phyloP scores from a whole-genome alignment of 1,140 invertebrate species.

The Dendrolimus punctatus region DNA sequence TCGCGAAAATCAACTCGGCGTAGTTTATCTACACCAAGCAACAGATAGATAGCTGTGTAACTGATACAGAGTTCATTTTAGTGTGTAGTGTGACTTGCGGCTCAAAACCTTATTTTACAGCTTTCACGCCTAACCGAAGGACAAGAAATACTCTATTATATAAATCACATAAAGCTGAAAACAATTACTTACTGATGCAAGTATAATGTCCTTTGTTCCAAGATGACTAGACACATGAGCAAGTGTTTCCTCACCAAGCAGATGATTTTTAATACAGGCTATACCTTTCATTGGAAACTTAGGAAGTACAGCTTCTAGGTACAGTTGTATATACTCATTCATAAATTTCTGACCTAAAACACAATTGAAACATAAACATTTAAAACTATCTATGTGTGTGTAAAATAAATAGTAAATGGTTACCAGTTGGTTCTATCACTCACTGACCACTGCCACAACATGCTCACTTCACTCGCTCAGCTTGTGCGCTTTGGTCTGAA shows the following conservation, averaged over 20 bases:
- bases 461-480: too few species aligned
- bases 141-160: not conserved
- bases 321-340: conserved; percentile 50
- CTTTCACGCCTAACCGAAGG: not conserved
- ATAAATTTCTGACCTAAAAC: conserved; percentile 60
- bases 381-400: too few species aligned
- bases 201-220: conserved; percentile 87
- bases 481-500: too few species aligned
- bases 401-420: too few species aligned
- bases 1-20: too few species aligned
- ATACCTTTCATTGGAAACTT: conserved; percentile 80
- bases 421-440: too few species aligned
- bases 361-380: not conserved
- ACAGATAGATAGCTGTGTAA: too few species aligned
- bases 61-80: too few species aligned
- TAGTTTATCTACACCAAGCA: too few species aligned
- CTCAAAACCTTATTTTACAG: not conserved
- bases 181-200: conserved; percentile 76
- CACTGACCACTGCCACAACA: too few species aligned
- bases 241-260: conserved; percentile 78
- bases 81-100: too few species aligned
- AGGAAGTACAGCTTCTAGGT: conserved; percentile 77
- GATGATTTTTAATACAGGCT: conserved; percentile 76
- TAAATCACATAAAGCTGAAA: not conserved
- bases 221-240: conserved; percentile 80